Conservation (phyloP, 1,140 invertebrate species). For the Diachasma alloeum region DNA sequence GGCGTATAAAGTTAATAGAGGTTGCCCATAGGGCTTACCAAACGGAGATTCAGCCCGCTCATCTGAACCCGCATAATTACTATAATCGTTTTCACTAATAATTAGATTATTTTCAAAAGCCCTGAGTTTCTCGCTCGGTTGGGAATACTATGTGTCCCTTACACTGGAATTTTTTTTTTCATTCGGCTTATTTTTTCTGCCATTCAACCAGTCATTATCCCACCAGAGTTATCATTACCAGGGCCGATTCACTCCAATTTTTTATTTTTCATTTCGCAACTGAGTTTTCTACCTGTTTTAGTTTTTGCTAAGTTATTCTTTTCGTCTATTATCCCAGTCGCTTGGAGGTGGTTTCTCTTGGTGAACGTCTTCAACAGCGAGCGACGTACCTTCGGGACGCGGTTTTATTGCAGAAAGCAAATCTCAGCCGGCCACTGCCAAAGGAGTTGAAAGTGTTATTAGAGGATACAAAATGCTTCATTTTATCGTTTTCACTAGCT, state of each 20-base stretch:
- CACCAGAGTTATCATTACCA: constrained; percentile 56
- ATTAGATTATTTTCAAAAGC: constrained; percentile 57
- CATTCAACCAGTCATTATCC: constrained; percentile 50
- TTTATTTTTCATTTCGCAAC: constrained; percentile 40
- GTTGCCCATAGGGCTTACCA: constrained; percentile 28
- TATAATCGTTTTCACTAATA: constrained; percentile 61
- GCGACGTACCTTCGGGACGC: neutral
- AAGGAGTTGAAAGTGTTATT: constrained; percentile 46
- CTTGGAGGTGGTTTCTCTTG: neutral
- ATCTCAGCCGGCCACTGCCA: constrained; percentile 41
- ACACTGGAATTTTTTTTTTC: neutral
- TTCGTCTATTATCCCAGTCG: neutral
- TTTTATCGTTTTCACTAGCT: constrained; percentile 56
- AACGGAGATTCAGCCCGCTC: neutral
- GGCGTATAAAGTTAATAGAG: constrained; percentile 40
- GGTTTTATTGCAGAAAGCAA: constrained; percentile 55
- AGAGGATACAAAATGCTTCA: constrained; percentile 58
- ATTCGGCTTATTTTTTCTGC: constrained; percentile 12
- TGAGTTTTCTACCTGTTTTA: constrained; percentile 33
- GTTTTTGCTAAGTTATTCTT: constrained; percentile 25
- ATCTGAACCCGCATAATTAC: constrained; percentile 51
- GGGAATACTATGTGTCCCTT: constrained; percentile 30
- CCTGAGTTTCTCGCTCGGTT: constrained; percentile 6
- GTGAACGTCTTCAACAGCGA: neutral
- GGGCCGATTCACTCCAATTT: constrained; percentile 31